Conservation (phyloP, 1,140 invertebrate species). For the Bombus pyrosoma region DNA sequence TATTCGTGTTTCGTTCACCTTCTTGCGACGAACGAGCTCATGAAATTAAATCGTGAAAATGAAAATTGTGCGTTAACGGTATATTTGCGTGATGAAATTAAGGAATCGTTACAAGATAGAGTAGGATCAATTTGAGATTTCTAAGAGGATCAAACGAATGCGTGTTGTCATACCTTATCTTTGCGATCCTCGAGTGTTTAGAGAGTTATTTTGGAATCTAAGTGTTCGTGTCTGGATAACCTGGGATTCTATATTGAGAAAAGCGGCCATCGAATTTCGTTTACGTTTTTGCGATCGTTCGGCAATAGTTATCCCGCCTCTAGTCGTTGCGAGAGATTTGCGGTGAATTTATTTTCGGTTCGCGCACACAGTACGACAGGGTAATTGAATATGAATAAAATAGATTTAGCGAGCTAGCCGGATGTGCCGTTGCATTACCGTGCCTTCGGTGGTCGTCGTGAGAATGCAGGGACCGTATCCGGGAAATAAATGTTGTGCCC, state of each 20-base stretch:
- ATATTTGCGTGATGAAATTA: too few species aligned
- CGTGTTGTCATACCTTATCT: too few species aligned
- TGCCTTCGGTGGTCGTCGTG: slow-evolving; percentile 17
- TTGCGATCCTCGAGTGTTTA: not conserved
- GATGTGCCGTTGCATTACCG: slow-evolving; percentile 38
- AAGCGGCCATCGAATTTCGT: not conserved
- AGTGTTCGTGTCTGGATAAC: not conserved
- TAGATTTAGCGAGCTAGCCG: slow-evolving; percentile 31
- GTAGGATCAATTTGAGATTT: too few species aligned
- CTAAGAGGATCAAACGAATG: too few species aligned
- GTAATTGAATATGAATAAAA: slow-evolving; percentile 54
- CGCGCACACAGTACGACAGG: not conserved
- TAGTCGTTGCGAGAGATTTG: not conserved
- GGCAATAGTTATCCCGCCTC: not conserved
- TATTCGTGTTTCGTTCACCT: too few species aligned
- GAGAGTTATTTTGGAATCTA: slow-evolving; percentile 10
- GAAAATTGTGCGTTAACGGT: too few species aligned
- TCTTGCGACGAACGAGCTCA: too few species aligned
- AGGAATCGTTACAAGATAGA: too few species aligned
- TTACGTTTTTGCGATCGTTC: not conserved
- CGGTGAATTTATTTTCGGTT: slow-evolving; percentile 29
- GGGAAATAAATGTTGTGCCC: slow-evolving; percentile 7
- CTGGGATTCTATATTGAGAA: slow-evolving; percentile 4
- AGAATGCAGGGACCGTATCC: not conserved
- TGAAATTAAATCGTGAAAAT: too few species aligned